Base-by-base conservation (phyloP, 2,888 invertebrate genomes). In the Caenorhabditis becei region DNA sequence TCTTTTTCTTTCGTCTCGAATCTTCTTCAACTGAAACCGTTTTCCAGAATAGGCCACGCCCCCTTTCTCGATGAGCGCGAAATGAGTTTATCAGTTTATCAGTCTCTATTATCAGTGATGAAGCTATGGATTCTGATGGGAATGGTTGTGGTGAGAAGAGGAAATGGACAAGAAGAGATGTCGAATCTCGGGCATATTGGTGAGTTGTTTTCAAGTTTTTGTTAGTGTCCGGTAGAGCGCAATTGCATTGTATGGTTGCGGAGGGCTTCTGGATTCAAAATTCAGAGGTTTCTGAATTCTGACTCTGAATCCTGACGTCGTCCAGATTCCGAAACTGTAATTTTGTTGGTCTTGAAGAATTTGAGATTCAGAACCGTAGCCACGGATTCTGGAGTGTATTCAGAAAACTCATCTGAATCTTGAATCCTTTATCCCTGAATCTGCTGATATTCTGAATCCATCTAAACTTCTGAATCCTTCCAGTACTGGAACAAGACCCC, bases 401-500 rank as follows among this genome's bases (percentile, higher is more conserved):
- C n/a, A n/a, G n/a, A n/a, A n/a, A n/a, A n/a, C n/a, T n/a, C n/a
- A n/a, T n/a, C n/a, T n/a, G n/a, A n/a, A n/a, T n/a, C n/a, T n/a
- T n/a, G n/a, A n/a, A n/a, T n/a, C n/a, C n/a, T n/a, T n/a, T n/a
- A n/a, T n/a, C n/a, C n/a, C n/a, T n/a, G n/a, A n/a, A n/a, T n/a
- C n/a, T n/a, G n/a, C n/a, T n/a, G n/a, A n/a, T n/a, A n/a, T n/a
- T 26, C 37, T 20, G 14, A 8, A 10, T 3, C 16, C 44, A 41
- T 41, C 32, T 7, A 32, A 32, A 4, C 32, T 10, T 32, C 32
- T 23, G 1, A 37, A 18, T 11, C 14, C 2, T 10, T 44, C 18
- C 24, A 79, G 79, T 80, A n/a, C 49, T 80, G 7, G 74, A 74
- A 53, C 79, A 80, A 56, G 79, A 80, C 49, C 79, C 79, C 14